phyloP scores from a whole-genome alignment of 2,888 invertebrate species.

The Cancer borealis region DNA sequence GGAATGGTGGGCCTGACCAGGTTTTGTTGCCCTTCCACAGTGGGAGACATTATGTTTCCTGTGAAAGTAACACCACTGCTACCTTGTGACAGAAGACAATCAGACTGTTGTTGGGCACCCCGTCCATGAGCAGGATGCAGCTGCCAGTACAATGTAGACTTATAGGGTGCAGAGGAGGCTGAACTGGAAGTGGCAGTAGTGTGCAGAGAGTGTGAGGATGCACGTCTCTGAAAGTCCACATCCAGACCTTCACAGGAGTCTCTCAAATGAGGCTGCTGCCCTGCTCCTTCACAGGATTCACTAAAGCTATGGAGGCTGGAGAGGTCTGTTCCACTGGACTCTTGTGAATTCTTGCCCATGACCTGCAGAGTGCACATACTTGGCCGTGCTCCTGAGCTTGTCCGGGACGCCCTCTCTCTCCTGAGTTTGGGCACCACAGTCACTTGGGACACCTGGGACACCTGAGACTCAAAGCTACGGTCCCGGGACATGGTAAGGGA shows the following conservation, averaged over 20 bases:
- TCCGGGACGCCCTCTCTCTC: constrained; percentile 28
- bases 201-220: constrained; percentile 71
- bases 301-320: constrained; percentile 70
- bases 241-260: constrained; percentile 72
- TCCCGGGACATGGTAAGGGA: constrained; percentile 61
- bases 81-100: not conserved
- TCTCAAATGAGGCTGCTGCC: constrained; percentile 55
- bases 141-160: constrained; percentile 66
- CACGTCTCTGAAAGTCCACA: constrained; percentile 68
- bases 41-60: not conserved
- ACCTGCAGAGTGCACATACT: constrained; percentile 33
- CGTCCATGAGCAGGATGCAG: constrained; percentile 55
- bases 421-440: constrained; percentile 60
- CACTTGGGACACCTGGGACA: constrained; percentile 67
- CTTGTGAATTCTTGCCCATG: constrained; percentile 54
- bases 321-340: constrained; percentile 68
- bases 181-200: constrained; percentile 38
- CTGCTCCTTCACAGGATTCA: constrained; percentile 65
- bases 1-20: constrained; percentile 53
- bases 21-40: not conserved
- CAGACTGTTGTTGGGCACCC: not conserved
- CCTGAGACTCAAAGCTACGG: constrained; percentile 70
- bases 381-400: constrained; percentile 7
- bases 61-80: too few species aligned
- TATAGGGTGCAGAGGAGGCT: constrained; percentile 55